phyloP scores from a whole-genome alignment of 1,140 invertebrate genomes.

The Papilio helenus region DNA sequence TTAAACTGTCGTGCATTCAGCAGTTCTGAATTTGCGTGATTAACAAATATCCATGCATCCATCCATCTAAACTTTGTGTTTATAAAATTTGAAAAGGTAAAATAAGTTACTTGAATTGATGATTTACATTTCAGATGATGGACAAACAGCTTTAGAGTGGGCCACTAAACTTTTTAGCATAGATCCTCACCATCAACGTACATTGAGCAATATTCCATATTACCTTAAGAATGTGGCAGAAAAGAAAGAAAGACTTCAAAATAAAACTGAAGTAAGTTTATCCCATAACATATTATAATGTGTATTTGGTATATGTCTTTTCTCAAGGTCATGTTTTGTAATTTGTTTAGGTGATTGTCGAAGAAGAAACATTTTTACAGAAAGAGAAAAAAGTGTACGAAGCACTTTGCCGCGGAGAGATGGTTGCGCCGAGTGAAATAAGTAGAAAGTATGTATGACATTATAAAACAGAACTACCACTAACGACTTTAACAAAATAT shows the following conservation, averaged over 20 bases:
- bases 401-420: conserved; percentile 95
- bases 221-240: conserved; percentile 90
- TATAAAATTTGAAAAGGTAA: background rate
- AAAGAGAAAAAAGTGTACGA: conserved; percentile 83
- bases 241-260: conserved; percentile 81
- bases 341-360: background rate
- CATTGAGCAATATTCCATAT: conserved; percentile 92
- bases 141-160: conserved; percentile 92
- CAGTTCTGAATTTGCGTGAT: too few species aligned
- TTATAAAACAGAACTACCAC: background rate
- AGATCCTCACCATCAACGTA: conserved; percentile 92
- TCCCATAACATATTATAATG: too few species aligned
- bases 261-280: conserved; percentile 85
- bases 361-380: background rate
- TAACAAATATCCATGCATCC: too few species aligned
- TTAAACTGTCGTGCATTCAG: too few species aligned
- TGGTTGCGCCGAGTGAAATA: conserved; percentile 83
- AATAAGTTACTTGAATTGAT: background rate
- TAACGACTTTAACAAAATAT: background rate
- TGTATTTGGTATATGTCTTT: too few species aligned
- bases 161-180: conserved; percentile 95
- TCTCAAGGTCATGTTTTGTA: background rate
- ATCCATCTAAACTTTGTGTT: too few species aligned
- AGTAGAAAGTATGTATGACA: conserved; percentile 74
- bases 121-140: conserved; percentile 87